Conservation (phyloP, 2,888 invertebrate species). For the Chrysodeixis includens region DNA sequence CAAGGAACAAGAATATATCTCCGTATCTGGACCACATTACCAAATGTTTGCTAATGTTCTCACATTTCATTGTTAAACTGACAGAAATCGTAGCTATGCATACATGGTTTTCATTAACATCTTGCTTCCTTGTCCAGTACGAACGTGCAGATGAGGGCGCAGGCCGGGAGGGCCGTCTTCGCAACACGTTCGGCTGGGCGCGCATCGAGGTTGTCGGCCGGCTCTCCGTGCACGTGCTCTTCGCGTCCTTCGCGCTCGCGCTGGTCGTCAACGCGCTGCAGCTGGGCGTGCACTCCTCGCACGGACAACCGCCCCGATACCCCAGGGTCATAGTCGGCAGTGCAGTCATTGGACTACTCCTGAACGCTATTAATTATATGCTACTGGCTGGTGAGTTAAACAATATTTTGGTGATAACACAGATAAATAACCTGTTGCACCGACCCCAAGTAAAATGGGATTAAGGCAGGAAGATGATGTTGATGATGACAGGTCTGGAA, state of each 20-base stretch:
- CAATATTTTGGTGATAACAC: background rate
- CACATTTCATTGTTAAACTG: no score
- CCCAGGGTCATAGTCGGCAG: constrained; percentile 93
- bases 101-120: no score
- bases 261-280: constrained; percentile 94
- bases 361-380: constrained; percentile 94
- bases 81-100: no score
- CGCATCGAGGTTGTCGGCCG: constrained; percentile 96
- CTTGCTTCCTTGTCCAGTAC: constrained; percentile 67
- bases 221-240: constrained; percentile 94
- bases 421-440: no score
- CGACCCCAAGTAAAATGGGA: no score
- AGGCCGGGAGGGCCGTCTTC: constrained; percentile 91
- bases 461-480: no score
- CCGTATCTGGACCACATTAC: no score
- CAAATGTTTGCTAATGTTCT: no score
- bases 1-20: no score
- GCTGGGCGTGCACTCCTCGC: constrained; percentile 92
- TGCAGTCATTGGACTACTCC: constrained; percentile 93
- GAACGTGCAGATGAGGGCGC: constrained; percentile 86
- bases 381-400: constrained; percentile 92
- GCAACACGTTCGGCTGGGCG: constrained; percentile 98
- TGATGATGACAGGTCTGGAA: no score
- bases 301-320: constrained; percentile 84
- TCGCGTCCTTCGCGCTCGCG: constrained; percentile 95